Percentiles rank a stretch among this genome's conserved stretches.
Conservation (phyloP, 2,113 vertebrate genomes). For the Orcinus orca region DNA sequence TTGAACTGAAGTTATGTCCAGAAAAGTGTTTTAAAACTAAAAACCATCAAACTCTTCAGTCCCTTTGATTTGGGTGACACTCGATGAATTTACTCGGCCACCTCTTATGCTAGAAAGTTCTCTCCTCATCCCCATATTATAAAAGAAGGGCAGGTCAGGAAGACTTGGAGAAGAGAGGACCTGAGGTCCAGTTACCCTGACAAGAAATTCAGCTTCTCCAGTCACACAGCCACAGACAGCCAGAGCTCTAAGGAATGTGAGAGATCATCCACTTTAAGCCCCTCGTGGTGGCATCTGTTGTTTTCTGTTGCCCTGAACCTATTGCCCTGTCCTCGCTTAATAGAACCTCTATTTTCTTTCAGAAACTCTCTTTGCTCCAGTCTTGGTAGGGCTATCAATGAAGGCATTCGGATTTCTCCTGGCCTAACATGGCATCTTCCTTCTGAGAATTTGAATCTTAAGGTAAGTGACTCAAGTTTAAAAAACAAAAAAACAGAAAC, state of each 20-base stretch:
- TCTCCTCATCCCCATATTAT: background rate
- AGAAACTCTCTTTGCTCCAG: background rate
- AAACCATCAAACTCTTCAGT: background rate
- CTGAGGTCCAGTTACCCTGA: background rate
- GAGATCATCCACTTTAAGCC: background rate
- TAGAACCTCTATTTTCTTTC: background rate
- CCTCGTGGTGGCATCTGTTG: background rate
- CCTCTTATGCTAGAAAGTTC: background rate
- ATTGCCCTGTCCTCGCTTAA: background rate
- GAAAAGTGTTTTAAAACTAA: background rate
- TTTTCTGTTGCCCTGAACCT: background rate
- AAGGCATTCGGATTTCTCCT: background rate
- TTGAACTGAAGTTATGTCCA: background rate
- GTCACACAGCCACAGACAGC: background rate
- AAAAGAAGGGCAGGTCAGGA: background rate
- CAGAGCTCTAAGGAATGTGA: background rate
- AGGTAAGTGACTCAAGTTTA: background rate
- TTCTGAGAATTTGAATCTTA: slow-evolving; percentile 12
- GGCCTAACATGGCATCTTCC: background rate
- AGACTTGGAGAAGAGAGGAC: background rate
- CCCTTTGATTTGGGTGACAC: background rate
- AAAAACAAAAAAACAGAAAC: background rate
- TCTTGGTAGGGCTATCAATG: background rate
- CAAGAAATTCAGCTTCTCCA: background rate
- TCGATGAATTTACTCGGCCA: background rate